Evolutionary conservation across 1,140 invertebrate genomes (phyloP), one percentile per base, ranked within the genome.

Genomic region (Drosophila santomea): DNA sequence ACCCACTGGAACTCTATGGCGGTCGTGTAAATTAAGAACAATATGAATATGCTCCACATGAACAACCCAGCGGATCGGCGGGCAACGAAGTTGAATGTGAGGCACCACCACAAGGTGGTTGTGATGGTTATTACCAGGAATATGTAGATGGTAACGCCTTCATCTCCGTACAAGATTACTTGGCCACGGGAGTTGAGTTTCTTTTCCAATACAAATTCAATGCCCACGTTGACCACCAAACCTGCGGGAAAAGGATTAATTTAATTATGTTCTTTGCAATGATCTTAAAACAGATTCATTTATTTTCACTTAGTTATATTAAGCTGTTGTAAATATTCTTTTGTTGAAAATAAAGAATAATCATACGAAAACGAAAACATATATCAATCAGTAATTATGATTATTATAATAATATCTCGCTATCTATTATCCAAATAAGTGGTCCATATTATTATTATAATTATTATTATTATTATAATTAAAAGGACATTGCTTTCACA

Each of bases 41-140:
- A 0, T 0, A 14, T 2, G 43, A 67, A 82, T 6, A 88, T 3
- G 8, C 25, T 17, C 39, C 47, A 82, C 15, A 60, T 36, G 23
- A 69, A 83, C 14, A 86, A 43, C 0, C 57, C 82, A 7, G 38
- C 51, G n/a, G 82, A 88, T 5, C 82, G 78, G 2, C 82, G 78
- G 6, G 71, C 54, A 5, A 12, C 5, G 10, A 86, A 86, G 41
- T 86, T 62, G 0, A 82, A 63, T 2, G 56, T 59, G 1, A 72
- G 4, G n/a, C 47, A 50, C 78, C 75, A 82, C 47, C 50, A 73
- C 2, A 82, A 14, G 0, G 63, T 64, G 23, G 38, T 39, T 0
- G 20, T 0, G 10, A 86, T 51, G 6, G 74, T 59, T 0, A 86
- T 11, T 8, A 61, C 3, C 3, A 76, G 32, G 20, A 86, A 86